Evolutionary conservation across 2,888 invertebrate genomes (phyloP).

Genomic region (Aproaerema taeniolella): DNA sequence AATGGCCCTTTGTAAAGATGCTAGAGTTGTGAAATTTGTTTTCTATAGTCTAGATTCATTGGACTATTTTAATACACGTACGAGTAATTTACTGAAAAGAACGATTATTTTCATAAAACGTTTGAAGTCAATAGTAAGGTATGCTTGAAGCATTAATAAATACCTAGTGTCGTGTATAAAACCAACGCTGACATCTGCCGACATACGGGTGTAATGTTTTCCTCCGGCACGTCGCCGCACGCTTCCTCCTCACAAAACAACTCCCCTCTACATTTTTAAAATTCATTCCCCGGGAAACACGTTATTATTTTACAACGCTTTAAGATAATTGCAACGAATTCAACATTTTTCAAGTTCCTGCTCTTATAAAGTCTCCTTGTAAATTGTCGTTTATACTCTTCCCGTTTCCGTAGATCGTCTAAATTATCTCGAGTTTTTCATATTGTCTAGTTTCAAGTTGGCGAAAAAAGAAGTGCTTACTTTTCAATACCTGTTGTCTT

Average conservation of each 20-base stretch:
- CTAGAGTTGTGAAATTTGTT: background rate
- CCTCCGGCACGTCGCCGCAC: conserved; percentile 26
- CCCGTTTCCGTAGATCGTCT: conserved; percentile 11
- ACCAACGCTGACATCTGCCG: too few species aligned
- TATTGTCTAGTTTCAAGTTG: too few species aligned
- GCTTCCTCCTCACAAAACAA: conserved; percentile 31
- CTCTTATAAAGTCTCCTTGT: conserved; percentile 6
- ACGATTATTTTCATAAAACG: too few species aligned
- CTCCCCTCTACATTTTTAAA: conserved; percentile 37
- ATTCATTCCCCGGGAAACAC: conserved; percentile 33
- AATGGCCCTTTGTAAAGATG: background rate
- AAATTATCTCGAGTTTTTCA: conserved; percentile 9
- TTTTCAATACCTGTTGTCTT: too few species aligned
- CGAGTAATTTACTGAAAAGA: too few species aligned
- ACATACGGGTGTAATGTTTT: conserved; percentile 38
- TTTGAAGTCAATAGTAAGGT: too few species aligned
- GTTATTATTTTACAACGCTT: conserved; percentile 35
- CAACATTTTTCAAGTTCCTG: conserved; percentile 19
- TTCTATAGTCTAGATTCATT: too few species aligned
- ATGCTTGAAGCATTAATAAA: too few species aligned
- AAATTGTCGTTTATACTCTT: conserved; percentile 12
- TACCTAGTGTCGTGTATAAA: too few species aligned
- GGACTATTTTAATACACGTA: too few species aligned
- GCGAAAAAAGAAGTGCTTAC: too few species aligned
- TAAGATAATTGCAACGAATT: conserved; percentile 31